Percentiles rank a stretch among this genome's conserved stretches.
phyloP scores from a whole-genome alignment of 2,113 vertebrate genomes.

The Barbus barbus region DNA sequence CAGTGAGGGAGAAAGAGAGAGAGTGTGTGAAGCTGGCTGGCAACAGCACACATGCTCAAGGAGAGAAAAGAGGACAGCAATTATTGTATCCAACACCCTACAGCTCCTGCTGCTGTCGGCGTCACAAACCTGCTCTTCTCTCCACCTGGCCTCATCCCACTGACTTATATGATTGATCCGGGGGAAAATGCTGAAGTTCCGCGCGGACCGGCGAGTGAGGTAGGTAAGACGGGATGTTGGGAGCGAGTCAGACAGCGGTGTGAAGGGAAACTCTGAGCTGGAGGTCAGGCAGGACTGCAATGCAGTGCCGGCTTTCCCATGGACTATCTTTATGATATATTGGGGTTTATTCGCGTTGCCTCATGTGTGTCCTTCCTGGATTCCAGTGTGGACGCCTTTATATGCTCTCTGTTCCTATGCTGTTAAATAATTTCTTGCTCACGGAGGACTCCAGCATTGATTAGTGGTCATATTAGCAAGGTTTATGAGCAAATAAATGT shows the following conservation, averaged over 20 bases:
- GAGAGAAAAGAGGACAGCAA: slow-evolving; percentile 65
- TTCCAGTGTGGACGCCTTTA: background rate
- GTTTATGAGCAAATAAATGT: no score
- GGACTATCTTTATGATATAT: slow-evolving; percentile 30
- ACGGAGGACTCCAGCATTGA: background rate
- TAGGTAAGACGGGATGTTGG: slow-evolving; percentile 70
- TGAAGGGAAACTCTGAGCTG: slow-evolving; percentile 55
- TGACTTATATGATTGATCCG: slow-evolving; percentile 67
- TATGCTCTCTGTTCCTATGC: background rate
- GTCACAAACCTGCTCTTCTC: slow-evolving; percentile 44
- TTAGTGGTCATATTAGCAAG: slow-evolving; percentile 2
- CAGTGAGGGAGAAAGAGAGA: slow-evolving; percentile 48
- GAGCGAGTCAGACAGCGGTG: slow-evolving; percentile 35
- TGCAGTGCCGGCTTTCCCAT: slow-evolving; percentile 78
- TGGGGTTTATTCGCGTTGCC: slow-evolving; percentile 30
- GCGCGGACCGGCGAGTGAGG: slow-evolving; percentile 87
- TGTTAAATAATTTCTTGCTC: slow-evolving; percentile 11
- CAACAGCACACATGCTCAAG: slow-evolving; percentile 60
- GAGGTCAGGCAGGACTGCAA: slow-evolving; percentile 89
- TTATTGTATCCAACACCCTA: slow-evolving; percentile 61
- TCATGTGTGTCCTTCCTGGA: background rate
- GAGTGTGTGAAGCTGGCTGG: slow-evolving; percentile 50
- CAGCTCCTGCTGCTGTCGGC: slow-evolving; percentile 46
- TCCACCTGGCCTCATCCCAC: slow-evolving; percentile 45
- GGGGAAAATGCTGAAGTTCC: slow-evolving; percentile 90